A percentile compares a stretch with the other conserved stretches of the same genome.
phyloP scores from a whole-genome alignment of 2,888 invertebrate genomes.

The Dasysyrphus tricinctus region DNA sequence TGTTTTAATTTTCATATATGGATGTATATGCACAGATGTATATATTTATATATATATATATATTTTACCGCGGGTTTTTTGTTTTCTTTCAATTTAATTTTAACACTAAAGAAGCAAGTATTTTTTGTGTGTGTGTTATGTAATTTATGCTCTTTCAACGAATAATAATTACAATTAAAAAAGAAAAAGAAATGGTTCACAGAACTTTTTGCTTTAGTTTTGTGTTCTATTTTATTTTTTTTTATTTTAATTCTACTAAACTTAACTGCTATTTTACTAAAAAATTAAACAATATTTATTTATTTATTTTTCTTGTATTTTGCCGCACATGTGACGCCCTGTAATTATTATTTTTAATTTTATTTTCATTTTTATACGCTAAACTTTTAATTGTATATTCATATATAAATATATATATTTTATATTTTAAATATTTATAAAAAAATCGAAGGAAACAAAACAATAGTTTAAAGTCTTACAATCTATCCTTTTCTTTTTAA shows the following conservation, averaged over 20 bases:
- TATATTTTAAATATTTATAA: conserved; percentile 73
- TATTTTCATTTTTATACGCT: conserved; percentile 73
- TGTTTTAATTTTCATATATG: conserved; percentile 47
- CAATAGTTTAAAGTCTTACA: conserved; percentile 68
- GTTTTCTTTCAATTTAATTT: conserved; percentile 40
- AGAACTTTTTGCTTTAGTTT: conserved; percentile 56
- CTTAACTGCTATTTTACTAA: conserved; percentile 72
- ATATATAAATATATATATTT: conserved; percentile 76
- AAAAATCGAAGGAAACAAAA: conserved; percentile 66
- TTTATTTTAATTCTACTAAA: conserved; percentile 69
- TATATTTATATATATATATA: conserved; percentile 27
- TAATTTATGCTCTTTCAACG: conserved; percentile 70
- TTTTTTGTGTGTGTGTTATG: conserved; percentile 48
- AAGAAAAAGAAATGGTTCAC: conserved; percentile 60
- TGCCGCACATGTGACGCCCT: conserved; percentile 73
- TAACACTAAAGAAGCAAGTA: conserved; percentile 67
- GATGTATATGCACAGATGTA: conserved; percentile 8
- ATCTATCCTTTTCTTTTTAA: conserved; percentile 59
- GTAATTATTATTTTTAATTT: conserved; percentile 72
- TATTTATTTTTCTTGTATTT: conserved; percentile 59
- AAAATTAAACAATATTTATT: conserved; percentile 64
- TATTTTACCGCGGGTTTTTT: conserved; percentile 43
- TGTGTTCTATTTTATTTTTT: conserved; percentile 51
- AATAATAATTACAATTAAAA: conserved; percentile 51
- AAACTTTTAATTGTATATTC: conserved; percentile 73